These are phyloP conservation scores for Drosophila demipolita DNA, from an alignment of 2,888 invertebrate species.

Conservation along the genomic window DNA sequence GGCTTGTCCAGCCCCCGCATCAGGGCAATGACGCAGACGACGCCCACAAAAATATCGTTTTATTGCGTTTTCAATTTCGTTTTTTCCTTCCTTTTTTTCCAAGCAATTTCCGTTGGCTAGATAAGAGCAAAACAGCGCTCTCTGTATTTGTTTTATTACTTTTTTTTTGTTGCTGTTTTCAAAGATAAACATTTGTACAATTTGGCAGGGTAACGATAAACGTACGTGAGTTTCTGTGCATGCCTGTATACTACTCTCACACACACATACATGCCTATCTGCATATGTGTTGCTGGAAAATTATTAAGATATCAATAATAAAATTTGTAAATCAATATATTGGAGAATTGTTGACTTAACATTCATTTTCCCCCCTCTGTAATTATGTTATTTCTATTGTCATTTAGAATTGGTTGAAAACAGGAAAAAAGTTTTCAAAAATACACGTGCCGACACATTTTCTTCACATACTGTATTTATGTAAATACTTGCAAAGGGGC, in stretches of 20 bases:
- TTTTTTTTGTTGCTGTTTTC: background rate
- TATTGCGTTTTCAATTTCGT: constrained; percentile 17
- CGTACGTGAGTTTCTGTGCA: background rate
- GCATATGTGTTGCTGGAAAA: background rate
- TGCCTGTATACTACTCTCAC: background rate
- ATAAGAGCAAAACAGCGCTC: constrained; percentile 29
- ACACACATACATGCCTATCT: background rate
- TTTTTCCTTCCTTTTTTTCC: constrained; percentile 4
- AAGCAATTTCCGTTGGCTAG: constrained; percentile 45
- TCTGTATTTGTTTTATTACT: constrained; percentile 1
- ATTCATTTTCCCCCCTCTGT: background rate
- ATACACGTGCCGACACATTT: background rate
- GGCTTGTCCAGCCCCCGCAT: constrained; percentile 3
- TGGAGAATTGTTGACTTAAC: background rate
- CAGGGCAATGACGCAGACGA: constrained; percentile 11
- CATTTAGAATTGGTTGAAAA: background rate
- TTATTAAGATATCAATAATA: constrained; percentile 1
- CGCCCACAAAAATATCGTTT: constrained; percentile 35
- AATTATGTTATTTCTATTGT: constrained; percentile 3
- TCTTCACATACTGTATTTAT: too few relatives aligned
- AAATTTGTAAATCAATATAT: constrained; percentile 2
- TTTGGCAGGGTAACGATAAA: background rate
- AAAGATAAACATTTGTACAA: constrained; percentile 26
- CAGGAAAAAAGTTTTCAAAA: background rate
- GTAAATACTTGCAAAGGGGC: constrained; percentile 1